Conservation (phyloP, 2,888 invertebrate genomes). For the Campoletis raptor region DNA sequence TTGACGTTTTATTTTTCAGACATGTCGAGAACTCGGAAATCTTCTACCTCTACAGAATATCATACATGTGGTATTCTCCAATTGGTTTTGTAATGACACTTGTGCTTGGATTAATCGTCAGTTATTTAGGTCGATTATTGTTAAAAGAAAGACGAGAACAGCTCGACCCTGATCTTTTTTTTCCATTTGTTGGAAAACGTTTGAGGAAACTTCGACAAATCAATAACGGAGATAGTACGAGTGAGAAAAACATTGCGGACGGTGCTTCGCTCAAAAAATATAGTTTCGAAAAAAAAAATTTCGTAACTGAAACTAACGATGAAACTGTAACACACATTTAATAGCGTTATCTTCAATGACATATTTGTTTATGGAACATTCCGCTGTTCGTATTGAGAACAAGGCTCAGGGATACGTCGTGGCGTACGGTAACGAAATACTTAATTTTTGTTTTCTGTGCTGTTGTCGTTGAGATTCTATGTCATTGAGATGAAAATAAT, state of each 20-base stretch:
- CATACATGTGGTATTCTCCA: slow-evolving; percentile 95
- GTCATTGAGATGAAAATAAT: background rate
- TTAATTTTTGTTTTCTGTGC: background rate
- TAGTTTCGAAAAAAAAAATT: slow-evolving; percentile 54
- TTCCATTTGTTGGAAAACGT: slow-evolving; percentile 76
- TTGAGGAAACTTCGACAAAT: slow-evolving; percentile 70
- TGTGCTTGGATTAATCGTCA: slow-evolving; percentile 89
- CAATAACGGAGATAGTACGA: background rate
- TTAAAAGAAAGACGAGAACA: slow-evolving; percentile 48
- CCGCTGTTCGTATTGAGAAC: slow-evolving; percentile 26
- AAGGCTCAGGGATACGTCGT: background rate
- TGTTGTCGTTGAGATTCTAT: background rate
- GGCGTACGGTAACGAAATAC: background rate
- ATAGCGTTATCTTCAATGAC: slow-evolving; percentile 11
- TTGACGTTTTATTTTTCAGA: slow-evolving; percentile 65
- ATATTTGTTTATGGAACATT: slow-evolving; percentile 27
- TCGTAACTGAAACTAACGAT: slow-evolving; percentile 23
- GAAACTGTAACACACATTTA: slow-evolving; percentile 55
- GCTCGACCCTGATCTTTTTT: slow-evolving; percentile 79
- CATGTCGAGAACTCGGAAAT: slow-evolving; percentile 68
- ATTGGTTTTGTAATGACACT: slow-evolving; percentile 91
- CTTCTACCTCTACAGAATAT: slow-evolving; percentile 80
- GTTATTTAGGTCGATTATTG: slow-evolving; percentile 70
- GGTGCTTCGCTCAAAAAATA: slow-evolving; percentile 69
- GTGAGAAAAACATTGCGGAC: slow-evolving; percentile 13